Base-by-base conservation (phyloP, 2,113 vertebrate species). In the Meles meles region DNA sequence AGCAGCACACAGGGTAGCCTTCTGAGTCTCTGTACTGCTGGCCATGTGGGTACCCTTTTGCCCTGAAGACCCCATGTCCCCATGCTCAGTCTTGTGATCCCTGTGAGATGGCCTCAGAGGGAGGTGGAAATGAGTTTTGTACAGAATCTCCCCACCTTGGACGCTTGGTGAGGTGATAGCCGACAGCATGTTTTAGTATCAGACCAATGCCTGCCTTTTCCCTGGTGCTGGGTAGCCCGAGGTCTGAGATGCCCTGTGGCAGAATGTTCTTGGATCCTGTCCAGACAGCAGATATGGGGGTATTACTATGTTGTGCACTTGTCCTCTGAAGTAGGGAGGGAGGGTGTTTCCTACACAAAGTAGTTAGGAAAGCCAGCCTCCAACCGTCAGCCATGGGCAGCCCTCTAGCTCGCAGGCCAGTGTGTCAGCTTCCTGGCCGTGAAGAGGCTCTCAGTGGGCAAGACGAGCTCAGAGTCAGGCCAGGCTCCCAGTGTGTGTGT, bases 11-110 rank as follows among this genome's bases (percentile, higher is more conserved):
- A 80, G 37, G 39, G 31, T 72, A 25, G 27, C 47, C 49, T 59
- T 55, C 69, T 69, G 44, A 76, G 63, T 65, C 69, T 97, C 5
- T 85, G n/a, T 93, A 82, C 8, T n/a, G 0, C 17, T 93, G 18
- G 92, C 88, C 82, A 87, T 20, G 20, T 37, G 69, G 37, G 80
- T 42, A 87, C 12, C 18, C 42, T 93, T 97, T 96, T 96, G 37
- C 86, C 49, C 52, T 13, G 39, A 93, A 91, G 79, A 52, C 42
- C 4, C 20, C 37, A 49, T 11, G 20, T 88, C 29, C 52, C 25
- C 25, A 23, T 76, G 23, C 61, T 90, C 21, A 94, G 65, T 87
- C 49, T 88, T 63, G 10, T 69, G 49, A 89, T 37, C 23, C 37
- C 42, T 67, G 5, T 87, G 65, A 95, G 55, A 39, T 63, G 57